phyloP scores from a whole-genome alignment of 2,797 vertebrate species.

The Momotus momota region DNA sequence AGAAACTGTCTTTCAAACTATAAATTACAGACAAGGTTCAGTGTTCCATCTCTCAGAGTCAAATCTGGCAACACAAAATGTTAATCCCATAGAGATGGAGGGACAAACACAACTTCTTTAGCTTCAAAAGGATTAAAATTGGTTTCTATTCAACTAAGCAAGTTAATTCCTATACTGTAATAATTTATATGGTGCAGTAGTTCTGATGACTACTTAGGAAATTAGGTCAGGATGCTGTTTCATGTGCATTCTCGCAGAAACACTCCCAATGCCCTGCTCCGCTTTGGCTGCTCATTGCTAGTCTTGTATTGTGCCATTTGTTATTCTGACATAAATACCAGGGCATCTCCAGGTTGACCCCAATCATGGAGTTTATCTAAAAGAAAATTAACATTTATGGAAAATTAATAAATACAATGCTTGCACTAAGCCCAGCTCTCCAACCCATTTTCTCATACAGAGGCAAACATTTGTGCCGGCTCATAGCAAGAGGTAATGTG shows the following conservation, averaged over 20 bases:
- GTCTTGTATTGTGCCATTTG: background rate
- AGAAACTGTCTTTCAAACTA: background rate
- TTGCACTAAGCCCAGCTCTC: background rate
- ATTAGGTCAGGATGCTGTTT: conserved; percentile 3
- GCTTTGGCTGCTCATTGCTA: background rate
- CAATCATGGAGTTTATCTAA: background rate
- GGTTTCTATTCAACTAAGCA: background rate
- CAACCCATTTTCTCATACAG: background rate
- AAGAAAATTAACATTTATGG: background rate
- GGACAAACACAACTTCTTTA: background rate
- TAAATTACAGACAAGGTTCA: background rate
- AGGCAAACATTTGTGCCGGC: background rate
- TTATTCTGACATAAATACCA: background rate
- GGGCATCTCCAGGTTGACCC: background rate
- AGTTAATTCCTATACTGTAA: background rate
- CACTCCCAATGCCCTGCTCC: background rate
- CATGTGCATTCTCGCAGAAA: background rate
- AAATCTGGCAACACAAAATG: background rate
- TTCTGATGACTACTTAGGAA: background rate
- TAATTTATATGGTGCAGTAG: background rate
- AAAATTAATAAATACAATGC: background rate
- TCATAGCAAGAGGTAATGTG: background rate
- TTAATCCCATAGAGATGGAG: background rate
- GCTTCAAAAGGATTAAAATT: background rate
- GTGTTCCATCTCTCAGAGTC: background rate